Evolutionary conservation across 2,888 invertebrate genomes (phyloP).

Genomic region (Agriopis marginaria): DNA sequence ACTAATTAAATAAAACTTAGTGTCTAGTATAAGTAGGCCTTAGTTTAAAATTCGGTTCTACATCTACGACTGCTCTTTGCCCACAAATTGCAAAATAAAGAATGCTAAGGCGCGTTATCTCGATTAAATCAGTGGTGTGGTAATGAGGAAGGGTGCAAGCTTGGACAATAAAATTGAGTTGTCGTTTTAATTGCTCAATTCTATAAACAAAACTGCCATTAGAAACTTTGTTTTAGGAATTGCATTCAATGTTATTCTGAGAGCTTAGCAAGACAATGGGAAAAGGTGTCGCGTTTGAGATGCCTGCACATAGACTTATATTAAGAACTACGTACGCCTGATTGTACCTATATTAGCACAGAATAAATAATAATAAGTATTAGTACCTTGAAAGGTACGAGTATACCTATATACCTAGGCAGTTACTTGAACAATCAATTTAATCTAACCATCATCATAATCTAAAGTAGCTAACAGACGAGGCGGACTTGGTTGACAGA

Average conservation of each 20-base stretch:
- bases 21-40: background rate
- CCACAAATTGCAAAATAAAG: constrained; percentile 73
- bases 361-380: no score
- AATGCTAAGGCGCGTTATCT: constrained; percentile 75
- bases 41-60: constrained; percentile 11
- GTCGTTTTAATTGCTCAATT: constrained; percentile 65
- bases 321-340: no score
- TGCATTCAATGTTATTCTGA: constrained; percentile 8
- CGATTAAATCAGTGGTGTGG: constrained; percentile 76
- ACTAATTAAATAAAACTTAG: no score
- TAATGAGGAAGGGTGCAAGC: constrained; percentile 74
- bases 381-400: no score
- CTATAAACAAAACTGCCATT: constrained; percentile 48
- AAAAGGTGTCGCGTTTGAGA: background rate
- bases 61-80: constrained; percentile 59
- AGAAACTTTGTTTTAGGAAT: constrained; percentile 26
- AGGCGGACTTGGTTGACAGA: no score
- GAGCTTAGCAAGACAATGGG: background rate
- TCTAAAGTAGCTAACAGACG: no score
- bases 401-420: no score
- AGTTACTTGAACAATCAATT: no score
- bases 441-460: no score
- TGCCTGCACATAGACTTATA: background rate
- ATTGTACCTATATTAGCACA: no score
- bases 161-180: constrained; percentile 76